Evolutionary conservation across 2,888 invertebrate species (phyloP).

Genomic region (Phaonia tiefii): DNA sequence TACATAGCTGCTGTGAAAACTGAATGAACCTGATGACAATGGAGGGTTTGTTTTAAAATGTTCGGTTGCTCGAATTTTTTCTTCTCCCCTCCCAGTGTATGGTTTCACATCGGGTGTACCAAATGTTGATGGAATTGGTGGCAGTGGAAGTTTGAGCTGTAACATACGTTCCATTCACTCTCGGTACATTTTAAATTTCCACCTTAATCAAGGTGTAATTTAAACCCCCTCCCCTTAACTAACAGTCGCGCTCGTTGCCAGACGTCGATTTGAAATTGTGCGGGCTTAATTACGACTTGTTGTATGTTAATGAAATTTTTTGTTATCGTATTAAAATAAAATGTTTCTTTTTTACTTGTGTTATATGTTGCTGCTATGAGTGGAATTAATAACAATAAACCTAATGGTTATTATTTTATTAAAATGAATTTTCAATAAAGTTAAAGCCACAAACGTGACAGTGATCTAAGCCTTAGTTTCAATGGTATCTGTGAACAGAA

Average conservation of each 20-base stretch:
- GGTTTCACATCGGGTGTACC: too few species aligned
- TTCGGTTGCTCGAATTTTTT: not conserved
- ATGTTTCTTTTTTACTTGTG: constrained; percentile 7
- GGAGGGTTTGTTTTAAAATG: not conserved
- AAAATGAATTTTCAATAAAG: constrained; percentile 4
- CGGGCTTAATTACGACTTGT: constrained; percentile 64
- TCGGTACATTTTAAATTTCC: constrained; percentile 53
- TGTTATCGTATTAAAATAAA: constrained; percentile 53
- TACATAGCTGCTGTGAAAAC: not conserved
- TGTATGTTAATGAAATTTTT: constrained; percentile 63
- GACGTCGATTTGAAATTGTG: constrained; percentile 45
- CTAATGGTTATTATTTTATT: constrained; percentile 50
- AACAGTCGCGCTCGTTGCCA: constrained; percentile 5
- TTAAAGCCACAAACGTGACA: not conserved
- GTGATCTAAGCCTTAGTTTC: not conserved
- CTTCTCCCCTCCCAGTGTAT: not conserved
- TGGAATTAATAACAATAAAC: constrained; percentile 28
- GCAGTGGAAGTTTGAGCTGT: not conserved
- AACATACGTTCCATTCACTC: not conserved
- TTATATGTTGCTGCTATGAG: constrained; percentile 3
- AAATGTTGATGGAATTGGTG: not conserved
- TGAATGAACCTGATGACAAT: not conserved
- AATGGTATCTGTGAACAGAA: not conserved
- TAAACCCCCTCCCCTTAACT: constrained; percentile 49
- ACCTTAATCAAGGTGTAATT: constrained; percentile 60